Evolutionary conservation across 2,888 invertebrate genomes (phyloP).

Genomic region (Drosophila bunnanda): DNA sequence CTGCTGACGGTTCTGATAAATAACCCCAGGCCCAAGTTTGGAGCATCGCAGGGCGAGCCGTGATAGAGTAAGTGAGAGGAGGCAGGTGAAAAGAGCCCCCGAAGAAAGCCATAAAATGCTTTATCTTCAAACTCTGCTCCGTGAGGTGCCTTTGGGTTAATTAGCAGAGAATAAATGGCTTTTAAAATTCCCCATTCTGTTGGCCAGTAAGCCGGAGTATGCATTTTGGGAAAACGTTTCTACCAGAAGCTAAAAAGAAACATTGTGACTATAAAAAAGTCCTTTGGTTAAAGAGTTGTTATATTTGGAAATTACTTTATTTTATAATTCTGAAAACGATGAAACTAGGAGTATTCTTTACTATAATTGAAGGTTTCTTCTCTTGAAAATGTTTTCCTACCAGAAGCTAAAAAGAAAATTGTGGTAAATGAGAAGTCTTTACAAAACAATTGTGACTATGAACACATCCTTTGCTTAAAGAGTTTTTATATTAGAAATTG

Average conservation of each 20-base stretch:
- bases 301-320: no score
- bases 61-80: not conserved
- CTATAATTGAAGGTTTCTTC: no score
- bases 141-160: conserved; percentile 33
- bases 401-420: no score
- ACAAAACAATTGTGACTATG: not conserved
- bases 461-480: no score
- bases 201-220: not conserved
- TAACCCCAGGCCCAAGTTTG: conserved; percentile 39
- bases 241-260: conserved; percentile 15
- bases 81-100: conserved; percentile 18
- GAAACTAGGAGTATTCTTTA: no score
- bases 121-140: conserved; percentile 19
- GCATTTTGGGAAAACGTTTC: conserved; percentile 8
- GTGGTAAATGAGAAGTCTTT: no score
- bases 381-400: conserved; percentile 14
- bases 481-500: no score
- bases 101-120: conserved; percentile 39
- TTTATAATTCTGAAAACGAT: no score
- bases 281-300: no score
- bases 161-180: conserved; percentile 40
- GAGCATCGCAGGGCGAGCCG: not conserved
- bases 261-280: not conserved
- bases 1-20: conserved; percentile 71
- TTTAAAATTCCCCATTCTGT: conserved; percentile 27